Conservation (phyloP, 2,797 vertebrate genomes). For the Heterohyrax brucei region DNA sequence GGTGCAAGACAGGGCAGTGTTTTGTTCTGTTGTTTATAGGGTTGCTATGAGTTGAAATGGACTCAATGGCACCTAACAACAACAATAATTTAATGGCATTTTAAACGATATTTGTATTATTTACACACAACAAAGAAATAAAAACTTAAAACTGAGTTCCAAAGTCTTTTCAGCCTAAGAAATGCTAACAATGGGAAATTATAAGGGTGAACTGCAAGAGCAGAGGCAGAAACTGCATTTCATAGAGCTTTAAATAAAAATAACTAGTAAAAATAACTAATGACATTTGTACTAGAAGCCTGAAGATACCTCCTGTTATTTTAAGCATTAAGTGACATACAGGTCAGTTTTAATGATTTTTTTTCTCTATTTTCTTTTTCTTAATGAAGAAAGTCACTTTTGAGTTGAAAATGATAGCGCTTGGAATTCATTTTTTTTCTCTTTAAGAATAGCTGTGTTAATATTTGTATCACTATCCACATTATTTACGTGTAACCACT, state of each 20-base stretch:
- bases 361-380: neutral
- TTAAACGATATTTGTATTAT: neutral
- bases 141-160: neutral
- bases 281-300: neutral
- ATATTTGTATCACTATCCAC: neutral
- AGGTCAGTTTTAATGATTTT: neutral
- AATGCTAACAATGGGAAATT: neutral
- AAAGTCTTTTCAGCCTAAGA: constrained; percentile 26
- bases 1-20: no score
- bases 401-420: neutral
- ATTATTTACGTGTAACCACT: neutral
- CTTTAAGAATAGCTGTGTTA: neutral
- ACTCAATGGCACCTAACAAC: no score
- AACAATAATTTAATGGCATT: constrained; percentile 3
- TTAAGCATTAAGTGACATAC: neutral
- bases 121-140: constrained; percentile 3
- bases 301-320: neutral
- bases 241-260: neutral
- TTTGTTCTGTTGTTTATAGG: no score
- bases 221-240: neutral
- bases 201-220: neutral
- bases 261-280: neutral
- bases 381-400: neutral
- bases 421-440: neutral
- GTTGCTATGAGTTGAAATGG: no score